Evolutionary conservation across 1,140 invertebrate species (phyloP).

Genomic region (Ylistrum balloti): DNA sequence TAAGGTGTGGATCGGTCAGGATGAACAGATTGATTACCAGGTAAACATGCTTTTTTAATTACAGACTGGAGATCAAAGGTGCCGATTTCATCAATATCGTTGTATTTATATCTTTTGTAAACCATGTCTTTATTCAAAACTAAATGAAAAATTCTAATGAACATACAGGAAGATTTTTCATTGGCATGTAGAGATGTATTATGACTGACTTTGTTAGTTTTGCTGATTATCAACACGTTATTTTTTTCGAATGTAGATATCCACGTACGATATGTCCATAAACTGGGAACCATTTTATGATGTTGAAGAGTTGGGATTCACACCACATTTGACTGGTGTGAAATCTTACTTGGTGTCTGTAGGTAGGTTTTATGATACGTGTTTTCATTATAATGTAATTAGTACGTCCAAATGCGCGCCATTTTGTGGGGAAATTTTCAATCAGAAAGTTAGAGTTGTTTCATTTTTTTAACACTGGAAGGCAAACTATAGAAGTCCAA

Average conservation of each 20-base stretch:
- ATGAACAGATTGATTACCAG: conserved; percentile 45
- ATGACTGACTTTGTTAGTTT: too few relatives aligned
- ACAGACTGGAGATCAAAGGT: not conserved
- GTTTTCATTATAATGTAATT: too few relatives aligned
- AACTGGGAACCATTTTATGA: conserved; percentile 69
- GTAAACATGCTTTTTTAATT: not conserved
- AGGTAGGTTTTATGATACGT: too few relatives aligned
- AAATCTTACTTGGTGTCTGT: conserved; percentile 62
- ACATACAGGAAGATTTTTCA: not conserved
- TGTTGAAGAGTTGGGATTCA: conserved; percentile 58
- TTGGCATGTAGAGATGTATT: not conserved
- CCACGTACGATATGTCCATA: conserved; percentile 59
- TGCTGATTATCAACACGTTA: too few relatives aligned
- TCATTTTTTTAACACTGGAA: too few relatives aligned
- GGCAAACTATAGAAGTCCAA: too few relatives aligned
- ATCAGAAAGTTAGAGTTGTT: too few relatives aligned
- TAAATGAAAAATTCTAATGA: not conserved
- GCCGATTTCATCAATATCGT: not conserved
- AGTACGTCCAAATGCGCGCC: too few relatives aligned
- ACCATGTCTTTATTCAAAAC: not conserved
- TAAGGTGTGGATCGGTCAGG: conserved; percentile 64
- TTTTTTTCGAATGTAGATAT: conserved; percentile 23
- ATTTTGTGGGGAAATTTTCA: too few relatives aligned
- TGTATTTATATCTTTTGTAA: not conserved
- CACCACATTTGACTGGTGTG: conserved; percentile 62